phyloP scores from a whole-genome alignment of 2,888 invertebrate genomes.

The Anorthoa munda region DNA sequence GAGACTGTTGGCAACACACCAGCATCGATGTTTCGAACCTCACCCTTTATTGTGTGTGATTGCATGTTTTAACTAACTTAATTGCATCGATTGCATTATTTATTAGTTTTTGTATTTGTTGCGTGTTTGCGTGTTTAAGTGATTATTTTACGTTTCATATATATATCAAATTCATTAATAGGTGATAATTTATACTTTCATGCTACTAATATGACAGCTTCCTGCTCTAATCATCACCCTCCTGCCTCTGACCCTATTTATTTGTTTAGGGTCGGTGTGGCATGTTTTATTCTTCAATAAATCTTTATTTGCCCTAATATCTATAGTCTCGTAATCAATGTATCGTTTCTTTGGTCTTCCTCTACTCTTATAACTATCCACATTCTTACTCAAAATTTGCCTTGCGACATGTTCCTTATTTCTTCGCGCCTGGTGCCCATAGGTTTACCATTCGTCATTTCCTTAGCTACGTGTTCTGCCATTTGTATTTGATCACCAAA shows the following conservation, averaged over 20 bases:
- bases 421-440: no score
- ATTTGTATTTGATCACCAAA: no score
- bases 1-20: background rate
- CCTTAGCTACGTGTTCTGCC: no score
- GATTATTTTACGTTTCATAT: no score
- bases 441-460: no score
- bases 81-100: constrained; percentile 19
- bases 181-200: background rate
- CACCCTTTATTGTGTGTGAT: constrained; percentile 1
- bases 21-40: constrained; percentile 11
- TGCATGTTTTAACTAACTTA: background rate
- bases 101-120: background rate
- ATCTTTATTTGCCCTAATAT: background rate
- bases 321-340: no score
- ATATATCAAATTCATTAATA: no score
- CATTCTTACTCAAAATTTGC: no score
- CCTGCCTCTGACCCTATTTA: background rate
- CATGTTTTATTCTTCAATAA: background rate
- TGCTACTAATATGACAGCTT: background rate
- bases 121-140: no score
- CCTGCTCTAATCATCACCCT: background rate
- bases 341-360: no score
- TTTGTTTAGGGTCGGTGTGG: background rate
- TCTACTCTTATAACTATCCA: no score
- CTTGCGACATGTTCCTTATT: no score